These are phyloP conservation scores for Ashinkailepas kermadecensis DNA, from an alignment of 2,888 invertebrate species.

Conservation along the genomic window DNA sequence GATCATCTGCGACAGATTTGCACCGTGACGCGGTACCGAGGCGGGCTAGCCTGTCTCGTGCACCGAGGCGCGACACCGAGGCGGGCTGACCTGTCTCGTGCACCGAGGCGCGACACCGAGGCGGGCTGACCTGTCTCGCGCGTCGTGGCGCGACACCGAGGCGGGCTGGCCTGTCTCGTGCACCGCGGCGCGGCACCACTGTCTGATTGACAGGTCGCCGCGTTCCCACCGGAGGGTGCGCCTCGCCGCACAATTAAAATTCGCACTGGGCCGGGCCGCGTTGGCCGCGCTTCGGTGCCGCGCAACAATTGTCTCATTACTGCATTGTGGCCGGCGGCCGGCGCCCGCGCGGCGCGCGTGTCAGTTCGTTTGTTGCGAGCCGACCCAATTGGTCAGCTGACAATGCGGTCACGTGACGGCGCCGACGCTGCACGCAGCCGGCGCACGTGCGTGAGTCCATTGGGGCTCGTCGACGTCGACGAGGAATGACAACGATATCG, in stretches of 20 bases:
- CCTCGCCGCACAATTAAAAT: neutral
- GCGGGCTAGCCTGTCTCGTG: no score
- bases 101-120: no score
- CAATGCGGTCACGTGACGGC: slow-evolving; percentile 4
- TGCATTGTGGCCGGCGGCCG: slow-evolving; percentile 1
- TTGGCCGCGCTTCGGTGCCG: neutral
- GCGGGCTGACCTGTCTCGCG: no score
- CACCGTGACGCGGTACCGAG: no score
- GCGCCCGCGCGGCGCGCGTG: neutral
- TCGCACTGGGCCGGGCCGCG: neutral
- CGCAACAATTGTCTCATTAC: slow-evolving; percentile 20
- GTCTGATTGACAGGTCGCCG: neutral
- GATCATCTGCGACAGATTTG: no score
- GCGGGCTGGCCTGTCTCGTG: no score
- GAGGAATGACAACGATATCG: slow-evolving; percentile 16
- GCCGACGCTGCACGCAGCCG: neutral
- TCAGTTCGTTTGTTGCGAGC: slow-evolving; percentile 13
- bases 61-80: no score
- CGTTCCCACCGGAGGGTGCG: neutral
- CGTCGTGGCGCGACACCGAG: no score
- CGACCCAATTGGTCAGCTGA: slow-evolving; percentile 12
- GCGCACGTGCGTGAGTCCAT: slow-evolving; percentile 7
- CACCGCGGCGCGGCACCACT: neutral
- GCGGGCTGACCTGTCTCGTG: no score
- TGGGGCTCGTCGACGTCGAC: slow-evolving; percentile 1